Percentiles rank a stretch among this genome's conserved stretches.
Evolutionary conservation across 2,888 invertebrate genomes (phyloP).

Genomic region (Thecocarcelia acutangulata): DNA sequence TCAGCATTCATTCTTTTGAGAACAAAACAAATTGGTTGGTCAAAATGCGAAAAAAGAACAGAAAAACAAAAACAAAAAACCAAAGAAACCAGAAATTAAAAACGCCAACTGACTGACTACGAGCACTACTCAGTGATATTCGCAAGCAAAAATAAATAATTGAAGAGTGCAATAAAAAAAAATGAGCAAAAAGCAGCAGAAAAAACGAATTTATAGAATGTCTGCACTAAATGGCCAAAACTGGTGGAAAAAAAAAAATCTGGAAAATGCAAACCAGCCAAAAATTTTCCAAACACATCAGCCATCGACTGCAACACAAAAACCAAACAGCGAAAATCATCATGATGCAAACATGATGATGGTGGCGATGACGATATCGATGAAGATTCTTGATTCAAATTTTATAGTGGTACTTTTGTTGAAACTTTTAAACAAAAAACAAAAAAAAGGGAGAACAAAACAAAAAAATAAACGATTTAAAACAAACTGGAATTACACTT

Average conservation of each 20-base stretch:
- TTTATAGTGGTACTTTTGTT: constrained; percentile 50
- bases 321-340: constrained; percentile 25
- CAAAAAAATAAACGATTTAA: background rate
- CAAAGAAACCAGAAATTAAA: constrained; percentile 8
- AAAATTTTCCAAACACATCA: constrained; percentile 23
- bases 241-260: constrained; percentile 32
- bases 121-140: background rate
- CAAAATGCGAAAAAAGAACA: too few relatives aligned
- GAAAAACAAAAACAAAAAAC: too few relatives aligned
- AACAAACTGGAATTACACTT: constrained; percentile 24
- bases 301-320: background rate
- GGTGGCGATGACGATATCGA: constrained; percentile 10
- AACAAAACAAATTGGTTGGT: constrained; percentile 52
- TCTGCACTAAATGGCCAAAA: constrained; percentile 52
- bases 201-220: constrained; percentile 56
- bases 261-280: constrained; percentile 34
- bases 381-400: constrained; percentile 16
- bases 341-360: constrained; percentile 5
- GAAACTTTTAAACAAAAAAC: background rate
- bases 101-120: constrained; percentile 28
- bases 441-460: background rate
- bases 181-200: background rate
- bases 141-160: constrained; percentile 31
- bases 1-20: constrained; percentile 28
- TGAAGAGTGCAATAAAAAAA: background rate